Evolutionary conservation across 37 sponge, comb jelly and placozoan genomes (phyloP).

Genomic region (Aplysina aerophoba): DNA sequence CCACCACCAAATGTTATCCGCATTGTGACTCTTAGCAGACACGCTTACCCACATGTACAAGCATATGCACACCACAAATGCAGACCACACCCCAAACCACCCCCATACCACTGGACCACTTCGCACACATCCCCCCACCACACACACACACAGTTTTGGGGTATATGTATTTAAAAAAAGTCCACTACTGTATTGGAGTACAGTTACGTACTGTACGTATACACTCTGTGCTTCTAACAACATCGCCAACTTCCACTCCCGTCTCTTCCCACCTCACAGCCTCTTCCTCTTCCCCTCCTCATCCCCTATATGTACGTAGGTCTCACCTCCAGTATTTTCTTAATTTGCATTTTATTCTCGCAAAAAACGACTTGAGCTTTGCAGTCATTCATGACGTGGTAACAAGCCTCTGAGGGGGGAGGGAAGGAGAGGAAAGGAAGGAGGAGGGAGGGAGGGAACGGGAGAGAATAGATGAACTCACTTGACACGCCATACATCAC

Average conservation of each 20-base stretch:
- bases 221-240: too few relatives aligned
- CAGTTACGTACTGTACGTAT: too few relatives aligned
- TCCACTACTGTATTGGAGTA: too few relatives aligned
- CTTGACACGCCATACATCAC: too few relatives aligned
- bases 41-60: background rate
- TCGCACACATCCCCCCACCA: background rate
- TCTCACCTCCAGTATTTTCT: slow-evolving; percentile 87
- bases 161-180: too few relatives aligned
- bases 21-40: background rate
- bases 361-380: slow-evolving; percentile 75
- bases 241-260: too few relatives aligned
- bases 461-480: too few relatives aligned
- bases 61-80: background rate
- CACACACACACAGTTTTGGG: background rate
- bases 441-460: too few relatives aligned
- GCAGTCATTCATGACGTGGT: slow-evolving; percentile 80
- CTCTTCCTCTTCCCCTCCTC: too few relatives aligned
- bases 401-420: slow-evolving; percentile 71
- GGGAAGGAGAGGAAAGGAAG: background rate
- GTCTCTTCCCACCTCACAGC: background rate
- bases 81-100: background rate
- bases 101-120: background rate
- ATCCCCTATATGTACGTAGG: too few relatives aligned
- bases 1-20: background rate
- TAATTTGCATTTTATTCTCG: slow-evolving; percentile 83